Evolutionary conservation across 2,888 invertebrate genomes (phyloP).

Genomic region (Mesorhabditis belari): DNA sequence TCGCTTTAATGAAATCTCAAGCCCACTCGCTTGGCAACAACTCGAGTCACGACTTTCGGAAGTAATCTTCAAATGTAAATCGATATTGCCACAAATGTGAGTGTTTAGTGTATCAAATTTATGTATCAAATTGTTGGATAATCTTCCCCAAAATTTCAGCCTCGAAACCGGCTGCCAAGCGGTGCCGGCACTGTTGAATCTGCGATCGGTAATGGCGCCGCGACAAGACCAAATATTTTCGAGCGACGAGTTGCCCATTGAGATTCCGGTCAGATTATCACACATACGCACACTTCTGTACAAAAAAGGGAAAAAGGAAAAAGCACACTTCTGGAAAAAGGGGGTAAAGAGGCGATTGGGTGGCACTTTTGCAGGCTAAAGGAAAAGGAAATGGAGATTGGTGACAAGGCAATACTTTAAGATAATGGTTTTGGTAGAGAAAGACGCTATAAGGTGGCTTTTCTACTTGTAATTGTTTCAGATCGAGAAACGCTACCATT

Average conservation of each 20-base stretch:
- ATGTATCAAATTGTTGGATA: too few species aligned
- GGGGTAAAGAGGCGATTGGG: too few species aligned
- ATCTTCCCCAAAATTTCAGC: slow-evolving; percentile 60
- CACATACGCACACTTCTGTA: not conserved
- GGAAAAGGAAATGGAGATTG: too few species aligned
- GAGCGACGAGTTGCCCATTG: slow-evolving; percentile 84
- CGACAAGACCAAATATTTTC: slow-evolving; percentile 75
- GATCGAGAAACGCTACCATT: slow-evolving; percentile 82
- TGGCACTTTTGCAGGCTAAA: too few species aligned
- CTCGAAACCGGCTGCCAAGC: slow-evolving; percentile 87
- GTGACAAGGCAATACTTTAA: too few species aligned
- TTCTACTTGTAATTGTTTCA: not conserved
- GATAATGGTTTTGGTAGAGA: too few species aligned
- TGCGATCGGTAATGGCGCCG: slow-evolving; percentile 54
- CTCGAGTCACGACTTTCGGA: slow-evolving; percentile 26
- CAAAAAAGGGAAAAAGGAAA: too few species aligned
- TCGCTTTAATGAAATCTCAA: not conserved
- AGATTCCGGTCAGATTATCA: slow-evolving; percentile 11
- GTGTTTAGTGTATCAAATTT: slow-evolving; percentile 5
- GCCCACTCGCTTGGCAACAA: slow-evolving; percentile 7
- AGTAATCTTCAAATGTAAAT: slow-evolving; percentile 17
- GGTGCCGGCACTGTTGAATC: slow-evolving; percentile 84
- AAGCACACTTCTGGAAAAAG: too few species aligned
- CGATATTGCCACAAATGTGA: slow-evolving; percentile 25
- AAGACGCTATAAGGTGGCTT: too few species aligned